Base-by-base conservation (phyloP, 2,888 invertebrate genomes). In the Omphaloscelis lunosa region DNA sequence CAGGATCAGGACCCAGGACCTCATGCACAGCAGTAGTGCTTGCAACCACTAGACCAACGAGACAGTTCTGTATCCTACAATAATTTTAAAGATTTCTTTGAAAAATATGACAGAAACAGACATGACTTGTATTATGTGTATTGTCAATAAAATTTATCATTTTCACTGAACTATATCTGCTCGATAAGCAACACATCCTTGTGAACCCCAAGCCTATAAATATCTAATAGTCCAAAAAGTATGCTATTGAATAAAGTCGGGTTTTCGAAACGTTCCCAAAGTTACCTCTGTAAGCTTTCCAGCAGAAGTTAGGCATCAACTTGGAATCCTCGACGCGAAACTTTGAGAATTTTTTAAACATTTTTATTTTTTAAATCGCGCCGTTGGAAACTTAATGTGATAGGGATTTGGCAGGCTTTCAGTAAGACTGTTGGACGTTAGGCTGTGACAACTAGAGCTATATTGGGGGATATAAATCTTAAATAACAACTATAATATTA, bases 351-450 rank as follows among this genome's bases (percentile, higher is more conserved):
- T 93, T 93, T 91, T 93, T 90, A 92, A 92, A 91, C 88, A 90
- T 88, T 93, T 94, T 93, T 93, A 91, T 92, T 94, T 94, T 94
- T 93, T 91, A 93, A 93, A 93, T 92, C 91, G 90, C 90, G 68
- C 83, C 89, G 87, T 79, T 82, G 80, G 86, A 86, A 90, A 89
- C 86, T 89, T 88, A 86, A 85, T 77, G 87, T 86, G 81, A 85
- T 86, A 84, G 87, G 88, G 90, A 90, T 92, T 91, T 91, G 80
- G 87, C 77, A 81, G 78, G 82, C 80, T 89, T 89, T 82, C 72
- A 84, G 84, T 89, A 51, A 17, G 41, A 27, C 65, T 71, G 65
- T 39, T 56, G 11, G 41, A 27, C 70, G 74, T 80, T 83, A 77
- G 67, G 51, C 27, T 77, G 27, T 66, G 67, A 72, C 34, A 58